These are phyloP conservation scores for Zoanthus sociatus DNA, from an alignment of 92 coral and sea anemone genomes.

Conservation along the genomic window DNA sequence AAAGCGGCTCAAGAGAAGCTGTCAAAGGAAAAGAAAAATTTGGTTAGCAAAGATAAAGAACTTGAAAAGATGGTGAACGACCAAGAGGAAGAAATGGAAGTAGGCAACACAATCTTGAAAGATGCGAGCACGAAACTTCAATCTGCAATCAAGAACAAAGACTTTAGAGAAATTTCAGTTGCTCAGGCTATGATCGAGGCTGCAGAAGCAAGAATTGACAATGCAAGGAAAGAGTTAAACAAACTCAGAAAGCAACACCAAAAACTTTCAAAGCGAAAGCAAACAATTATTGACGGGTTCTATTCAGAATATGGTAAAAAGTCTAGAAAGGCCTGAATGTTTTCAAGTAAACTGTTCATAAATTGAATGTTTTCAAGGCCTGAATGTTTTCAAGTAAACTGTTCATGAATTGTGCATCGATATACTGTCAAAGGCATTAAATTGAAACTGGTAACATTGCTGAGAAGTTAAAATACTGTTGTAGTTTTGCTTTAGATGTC, in stretches of 20 bases:
- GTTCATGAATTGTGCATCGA: slow-evolving; percentile 29
- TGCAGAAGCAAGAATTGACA: slow-evolving; percentile 53
- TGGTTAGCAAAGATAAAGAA: slow-evolving; percentile 42
- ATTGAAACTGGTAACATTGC: slow-evolving; percentile 32
- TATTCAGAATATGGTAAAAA: slow-evolving; percentile 35
- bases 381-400: slow-evolving; percentile 14
- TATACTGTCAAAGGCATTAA: slow-evolving; percentile 32
- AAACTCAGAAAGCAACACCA: slow-evolving; percentile 33
- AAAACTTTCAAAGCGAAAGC: slow-evolving; percentile 38
- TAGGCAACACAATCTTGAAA: slow-evolving; percentile 46
- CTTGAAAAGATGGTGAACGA: slow-evolving; percentile 37
- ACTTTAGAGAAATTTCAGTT: slow-evolving; percentile 58
- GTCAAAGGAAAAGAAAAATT: slow-evolving; percentile 36
- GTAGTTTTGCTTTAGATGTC: slow-evolving; percentile 26
- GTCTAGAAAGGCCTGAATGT: slow-evolving; percentile 40
- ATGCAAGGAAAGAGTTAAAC: slow-evolving; percentile 50
- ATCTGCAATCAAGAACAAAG: slow-evolving; percentile 59
- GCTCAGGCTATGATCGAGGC: slow-evolving; percentile 67
- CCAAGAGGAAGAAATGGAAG: slow-evolving; percentile 51
- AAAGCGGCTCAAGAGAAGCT: slow-evolving; percentile 35
- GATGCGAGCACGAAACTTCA: slow-evolving; percentile 61
- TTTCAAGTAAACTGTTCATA: slow-evolving; percentile 35
- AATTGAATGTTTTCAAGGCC: background rate
- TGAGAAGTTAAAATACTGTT: slow-evolving; percentile 22
- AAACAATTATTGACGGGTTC: slow-evolving; percentile 32